These are phyloP conservation scores for Coregonus ussuriensis DNA, from an alignment of 2,797 vertebrate species.

Conservation along the genomic window DNA sequence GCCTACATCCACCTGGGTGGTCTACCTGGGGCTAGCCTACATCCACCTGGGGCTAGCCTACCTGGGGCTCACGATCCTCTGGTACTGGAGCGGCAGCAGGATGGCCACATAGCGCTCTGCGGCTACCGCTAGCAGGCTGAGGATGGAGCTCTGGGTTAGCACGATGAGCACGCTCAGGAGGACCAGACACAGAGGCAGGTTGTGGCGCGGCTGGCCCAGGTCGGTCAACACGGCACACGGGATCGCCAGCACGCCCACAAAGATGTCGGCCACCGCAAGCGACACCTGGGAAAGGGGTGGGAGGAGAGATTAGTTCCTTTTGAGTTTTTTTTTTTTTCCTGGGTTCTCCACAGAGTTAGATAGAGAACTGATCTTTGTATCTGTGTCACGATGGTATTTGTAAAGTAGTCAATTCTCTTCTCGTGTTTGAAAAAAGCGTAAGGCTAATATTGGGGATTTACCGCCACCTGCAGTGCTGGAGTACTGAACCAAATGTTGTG, in stretches of 20 bases:
- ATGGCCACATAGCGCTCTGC: slow-evolving; percentile 65
- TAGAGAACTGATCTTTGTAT: too few relatives aligned
- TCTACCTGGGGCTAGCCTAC: too few relatives aligned
- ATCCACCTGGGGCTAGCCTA: slow-evolving; percentile 30
- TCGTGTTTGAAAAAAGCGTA: too few relatives aligned
- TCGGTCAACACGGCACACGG: slow-evolving; percentile 60
- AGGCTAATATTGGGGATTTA: too few relatives aligned
- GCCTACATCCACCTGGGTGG: too few relatives aligned
- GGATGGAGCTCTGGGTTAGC: slow-evolving; percentile 64
- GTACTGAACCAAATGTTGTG: too few relatives aligned
- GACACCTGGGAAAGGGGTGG: slow-evolving; percentile 47
- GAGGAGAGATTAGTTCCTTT: neutral
- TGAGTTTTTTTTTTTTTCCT: neutral
- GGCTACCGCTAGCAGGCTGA: slow-evolving; percentile 61
- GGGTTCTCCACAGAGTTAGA: neutral
- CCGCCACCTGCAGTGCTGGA: too few relatives aligned
- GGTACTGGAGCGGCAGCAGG: slow-evolving; percentile 78
- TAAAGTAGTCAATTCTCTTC: too few relatives aligned
- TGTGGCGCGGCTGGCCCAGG: slow-evolving; percentile 49
- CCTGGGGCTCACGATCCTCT: slow-evolving; percentile 81
- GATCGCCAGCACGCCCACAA: slow-evolving; percentile 61
- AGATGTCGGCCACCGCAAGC: slow-evolving; percentile 56
- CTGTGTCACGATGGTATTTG: too few relatives aligned
- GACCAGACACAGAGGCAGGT: slow-evolving; percentile 57
- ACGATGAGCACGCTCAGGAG: slow-evolving; percentile 57